phyloP scores from a whole-genome alignment of 2,113 vertebrate species.

The human region DNA sequence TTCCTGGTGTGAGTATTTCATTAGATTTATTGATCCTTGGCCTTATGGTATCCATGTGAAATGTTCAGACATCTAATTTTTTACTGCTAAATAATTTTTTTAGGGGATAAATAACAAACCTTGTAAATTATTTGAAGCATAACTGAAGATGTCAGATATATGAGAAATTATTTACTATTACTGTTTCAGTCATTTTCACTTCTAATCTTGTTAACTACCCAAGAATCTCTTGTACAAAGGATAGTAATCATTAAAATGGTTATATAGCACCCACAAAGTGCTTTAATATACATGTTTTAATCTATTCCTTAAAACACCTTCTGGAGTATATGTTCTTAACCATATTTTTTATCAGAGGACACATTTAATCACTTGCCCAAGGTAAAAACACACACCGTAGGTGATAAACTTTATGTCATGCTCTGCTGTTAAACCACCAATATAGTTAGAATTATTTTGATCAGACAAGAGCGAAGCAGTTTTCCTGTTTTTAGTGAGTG shows the following conservation, averaged over 20 bases:
- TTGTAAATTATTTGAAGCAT: conserved; percentile 47
- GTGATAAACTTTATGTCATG: background rate
- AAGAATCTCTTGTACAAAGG: background rate
- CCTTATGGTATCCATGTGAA: background rate
- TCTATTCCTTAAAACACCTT: background rate
- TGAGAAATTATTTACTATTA: background rate
- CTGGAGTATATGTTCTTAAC: background rate
- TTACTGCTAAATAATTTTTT: conserved; percentile 14
- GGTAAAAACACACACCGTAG: background rate
- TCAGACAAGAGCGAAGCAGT: background rate
- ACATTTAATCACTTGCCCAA: background rate
- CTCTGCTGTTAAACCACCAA: background rate
- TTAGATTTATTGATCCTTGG: conserved; percentile 8
- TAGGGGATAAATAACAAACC: background rate
- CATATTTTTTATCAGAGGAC: background rate
- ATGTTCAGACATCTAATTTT: background rate
- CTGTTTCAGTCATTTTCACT: conserved; percentile 37
- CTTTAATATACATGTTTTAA: conserved; percentile 28
- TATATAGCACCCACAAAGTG: background rate
- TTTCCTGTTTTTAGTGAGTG: background rate
- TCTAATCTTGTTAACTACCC: conserved; percentile 26
- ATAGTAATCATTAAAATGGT: conserved; percentile 22
- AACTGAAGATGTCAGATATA: background rate
- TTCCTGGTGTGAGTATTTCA: conserved; percentile 5
- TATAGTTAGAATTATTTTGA: conserved; percentile 3